Percentiles rank a stretch among this genome's conserved stretches.
Conservation (phyloP, 2,113 vertebrate genomes). For the Gracilinanus agilis region DNA sequence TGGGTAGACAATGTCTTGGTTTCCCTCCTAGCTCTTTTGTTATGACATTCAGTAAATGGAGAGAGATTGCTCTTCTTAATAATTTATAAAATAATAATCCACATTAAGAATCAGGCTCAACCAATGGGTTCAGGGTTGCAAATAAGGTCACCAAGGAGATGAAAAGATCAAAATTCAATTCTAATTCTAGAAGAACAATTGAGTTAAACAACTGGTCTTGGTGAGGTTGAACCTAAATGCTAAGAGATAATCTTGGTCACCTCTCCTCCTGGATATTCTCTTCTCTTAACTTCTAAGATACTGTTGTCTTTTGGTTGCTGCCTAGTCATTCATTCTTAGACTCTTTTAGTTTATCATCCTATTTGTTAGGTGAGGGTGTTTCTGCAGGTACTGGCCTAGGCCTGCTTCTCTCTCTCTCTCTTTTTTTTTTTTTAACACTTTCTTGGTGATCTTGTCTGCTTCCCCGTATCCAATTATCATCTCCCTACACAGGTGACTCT, state of each 20-base stretch:
- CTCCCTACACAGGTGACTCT: not conserved
- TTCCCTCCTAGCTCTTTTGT: slow-evolving; percentile 83
- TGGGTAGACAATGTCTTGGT: slow-evolving; percentile 84
- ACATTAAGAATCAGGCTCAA: slow-evolving; percentile 69
- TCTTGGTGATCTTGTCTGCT: not conserved
- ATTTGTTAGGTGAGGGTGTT: not conserved
- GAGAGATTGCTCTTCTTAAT: slow-evolving; percentile 83
- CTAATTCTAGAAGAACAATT: slow-evolving; percentile 9
- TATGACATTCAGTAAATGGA: slow-evolving; percentile 85
- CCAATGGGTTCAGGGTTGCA: slow-evolving; percentile 64
- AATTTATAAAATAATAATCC: slow-evolving; percentile 82
- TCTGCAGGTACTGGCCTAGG: not conserved
- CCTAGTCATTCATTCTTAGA: not conserved
- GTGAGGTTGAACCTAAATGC: not conserved
- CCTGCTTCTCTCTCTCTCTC: not conserved
- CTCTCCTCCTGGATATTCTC: not conserved
- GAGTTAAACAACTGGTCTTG: slow-evolving; percentile 10
- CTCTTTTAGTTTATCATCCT: not conserved
- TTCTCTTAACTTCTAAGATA: not conserved
- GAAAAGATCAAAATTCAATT: slow-evolving; percentile 49
- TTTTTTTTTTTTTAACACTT: not conserved
- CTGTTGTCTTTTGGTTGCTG: not conserved
- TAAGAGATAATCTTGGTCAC: not conserved
- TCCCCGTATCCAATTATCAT: not conserved
- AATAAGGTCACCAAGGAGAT: slow-evolving; percentile 28